Evolutionary conservation across 2,797 vertebrate genomes (phyloP), one percentile per base, ranked within the genome.

Genomic region (Galago senegalensis): DNA sequence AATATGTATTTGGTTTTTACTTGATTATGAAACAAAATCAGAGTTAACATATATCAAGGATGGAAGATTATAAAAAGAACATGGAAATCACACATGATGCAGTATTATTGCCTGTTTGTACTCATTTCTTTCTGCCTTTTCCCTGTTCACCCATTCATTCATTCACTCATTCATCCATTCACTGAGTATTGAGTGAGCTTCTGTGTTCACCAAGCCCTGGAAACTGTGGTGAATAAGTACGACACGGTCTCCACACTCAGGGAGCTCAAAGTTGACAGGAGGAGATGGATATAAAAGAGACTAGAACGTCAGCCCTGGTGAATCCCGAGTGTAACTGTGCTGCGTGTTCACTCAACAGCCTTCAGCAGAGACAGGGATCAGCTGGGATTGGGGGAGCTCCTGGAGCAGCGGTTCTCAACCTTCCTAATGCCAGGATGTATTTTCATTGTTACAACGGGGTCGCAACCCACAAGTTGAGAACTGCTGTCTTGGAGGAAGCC

Each of bases 1-100:
- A n/a, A 20, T 23, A 3, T 61, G 13, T 21, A 31, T 65, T 20
- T 60, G 84, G 46, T 61, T 61, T 83, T 70, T n/a, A 61, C n/a
- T 86, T 61, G 18, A 76, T 75, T 87, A 84, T 43, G 90, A 87
- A 96, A 61, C 65, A 63, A 81, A 93, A 60, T 31, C 49, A 40
- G 27, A 23, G 25, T 73, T 70, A 70, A 81, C 13, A 27, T 11
- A 16, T 49, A n/a, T 53, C 34, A 82, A 88, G 60, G 73, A 46
- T 40, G 49, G 20, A 31, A 60, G 37, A 70, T 8, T 27, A 61
- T 65, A 53, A 63, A 80, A 67, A 61, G 60, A 43, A 77, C 34
- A 43, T 3, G 56, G n/a, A 92, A 76, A 20, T 63, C 37, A 12
- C 46, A 17, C 20, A 4, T 21, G 43, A 77, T 37, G 63, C 67